Evolutionary conservation across 2,797 vertebrate genomes (phyloP).

Genomic region (Euthynnus affinis): DNA sequence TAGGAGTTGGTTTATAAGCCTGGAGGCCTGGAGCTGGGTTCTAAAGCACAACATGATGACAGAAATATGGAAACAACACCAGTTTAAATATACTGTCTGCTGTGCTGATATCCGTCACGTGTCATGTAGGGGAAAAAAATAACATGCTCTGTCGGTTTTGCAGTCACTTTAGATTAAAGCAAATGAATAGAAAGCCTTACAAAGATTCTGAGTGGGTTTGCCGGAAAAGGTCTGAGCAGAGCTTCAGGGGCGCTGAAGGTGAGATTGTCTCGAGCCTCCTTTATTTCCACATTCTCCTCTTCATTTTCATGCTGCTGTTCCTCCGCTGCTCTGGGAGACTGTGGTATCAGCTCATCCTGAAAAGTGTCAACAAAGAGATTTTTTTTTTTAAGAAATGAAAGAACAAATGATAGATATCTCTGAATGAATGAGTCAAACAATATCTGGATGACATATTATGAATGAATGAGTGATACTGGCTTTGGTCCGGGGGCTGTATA

Average conservation of each 20-base stretch:
- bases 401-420: not conserved
- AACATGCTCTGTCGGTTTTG: not conserved
- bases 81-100: not conserved
- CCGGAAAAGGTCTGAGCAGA: constrained; percentile 66
- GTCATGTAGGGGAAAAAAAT: not conserved
- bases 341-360: constrained; percentile 64
- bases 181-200: constrained; percentile 61
- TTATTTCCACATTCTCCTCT: constrained; percentile 9
- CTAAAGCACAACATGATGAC: constrained; percentile 74
- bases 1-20: constrained; percentile 82
- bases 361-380: not conserved
- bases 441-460: not conserved
- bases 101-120: not conserved
- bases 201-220: constrained; percentile 84
- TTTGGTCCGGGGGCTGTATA: not conserved
- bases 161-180: not conserved
- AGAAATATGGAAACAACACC: not conserved
- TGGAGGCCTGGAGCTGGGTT: constrained; percentile 91
- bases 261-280: constrained; percentile 34
- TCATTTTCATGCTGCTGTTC: constrained; percentile 25
- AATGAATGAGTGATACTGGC: not conserved
- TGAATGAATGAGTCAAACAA: not conserved
- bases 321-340: not conserved
- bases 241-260: constrained; percentile 75
- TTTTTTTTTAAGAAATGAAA: not conserved